Evolutionary conservation across 2,888 invertebrate genomes (phyloP), one percentile per base, ranked within the genome.

Genomic region (Drosophila monieri): DNA sequence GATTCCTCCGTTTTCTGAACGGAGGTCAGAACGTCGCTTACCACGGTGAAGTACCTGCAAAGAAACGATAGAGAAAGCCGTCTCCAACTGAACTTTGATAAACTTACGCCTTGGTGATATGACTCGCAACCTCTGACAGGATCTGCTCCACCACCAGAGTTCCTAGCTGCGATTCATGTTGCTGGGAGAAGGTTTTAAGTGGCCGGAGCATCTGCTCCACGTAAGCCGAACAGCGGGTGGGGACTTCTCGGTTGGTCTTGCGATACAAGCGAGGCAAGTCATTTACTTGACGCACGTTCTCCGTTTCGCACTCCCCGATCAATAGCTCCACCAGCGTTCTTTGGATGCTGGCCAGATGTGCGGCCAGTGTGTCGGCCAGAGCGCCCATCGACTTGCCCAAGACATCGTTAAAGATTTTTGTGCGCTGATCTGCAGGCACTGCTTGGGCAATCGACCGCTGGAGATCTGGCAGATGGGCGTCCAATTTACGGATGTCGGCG

Each of bases 1-100:
- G 98, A 98, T 90, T 98, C 98, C 90, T 99, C 98, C 78, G 98
- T 99, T 92, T 96, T 97, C 90, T 97, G 96, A 9, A 99, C 98
- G 1, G 98, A 98, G 47, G 95, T 96, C 71, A 99, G 92, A 1
- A 99, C 97, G 91, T 98, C 97, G 84, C 94, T 94, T 14, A 98
- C 97, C 67, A 95, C 94, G 79, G 93, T 93, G 88, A 93, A 94
- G 91, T 96, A 96, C 83, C 94, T 94, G 89, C 41, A 90, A 89
- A 32, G 10, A 1, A 14, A 4, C 1, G 5, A 25, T 18, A 1
- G 6, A 41, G 30, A 6, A n/a, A n/a, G 5, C 2, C 0, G 14
- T 0, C 6, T 35, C 14, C 1, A 35, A 15, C 3, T 3, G 6
- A 12, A 10, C 21, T 46, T n/a, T 21, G 10, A 2, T 0, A 8